A percentile compares a stretch with the other conserved stretches of the same genome.
These are phyloP conservation scores for Dryoscopus gambensis DNA, from an alignment of 2,113 vertebrate species.

Conservation along the genomic window DNA sequence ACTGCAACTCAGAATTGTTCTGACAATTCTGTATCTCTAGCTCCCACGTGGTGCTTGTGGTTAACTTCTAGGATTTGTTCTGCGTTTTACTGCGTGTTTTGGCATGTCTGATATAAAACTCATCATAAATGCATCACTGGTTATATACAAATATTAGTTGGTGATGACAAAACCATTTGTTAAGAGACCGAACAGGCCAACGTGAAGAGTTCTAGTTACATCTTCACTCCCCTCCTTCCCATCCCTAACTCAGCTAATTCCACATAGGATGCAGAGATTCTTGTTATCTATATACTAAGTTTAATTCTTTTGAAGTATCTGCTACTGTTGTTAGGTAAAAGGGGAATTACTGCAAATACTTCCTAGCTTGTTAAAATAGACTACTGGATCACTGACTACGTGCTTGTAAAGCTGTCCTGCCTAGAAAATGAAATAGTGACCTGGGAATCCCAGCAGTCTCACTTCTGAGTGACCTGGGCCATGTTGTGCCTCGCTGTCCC, in stretches of 20 bases:
- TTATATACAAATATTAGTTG: neutral
- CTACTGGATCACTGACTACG: neutral
- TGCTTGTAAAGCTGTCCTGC: neutral
- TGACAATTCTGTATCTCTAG: neutral
- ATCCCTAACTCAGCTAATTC: neutral
- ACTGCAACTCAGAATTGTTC: neutral
- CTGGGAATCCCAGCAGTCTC: neutral
- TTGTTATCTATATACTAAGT: neutral
- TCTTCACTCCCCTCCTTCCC: neutral
- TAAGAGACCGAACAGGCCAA: neutral
- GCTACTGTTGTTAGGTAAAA: neutral
- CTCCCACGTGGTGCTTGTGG: neutral
- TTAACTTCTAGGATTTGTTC: neutral
- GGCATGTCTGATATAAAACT: neutral
- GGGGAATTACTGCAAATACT: neutral
- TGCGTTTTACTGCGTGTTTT: neutral
- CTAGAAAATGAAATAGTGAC: neutral
- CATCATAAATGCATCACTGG: neutral
- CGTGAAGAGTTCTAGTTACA: neutral
- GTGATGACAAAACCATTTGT: neutral
- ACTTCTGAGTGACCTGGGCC: neutral
- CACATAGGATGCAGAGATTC: neutral
- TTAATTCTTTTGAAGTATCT: neutral
- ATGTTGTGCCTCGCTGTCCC: neutral
- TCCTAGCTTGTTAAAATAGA: neutral